Percentiles rank a stretch among this genome's conserved stretches.
Conservation (phyloP, 2,113 vertebrate genomes). For the Alosa alosa region DNA sequence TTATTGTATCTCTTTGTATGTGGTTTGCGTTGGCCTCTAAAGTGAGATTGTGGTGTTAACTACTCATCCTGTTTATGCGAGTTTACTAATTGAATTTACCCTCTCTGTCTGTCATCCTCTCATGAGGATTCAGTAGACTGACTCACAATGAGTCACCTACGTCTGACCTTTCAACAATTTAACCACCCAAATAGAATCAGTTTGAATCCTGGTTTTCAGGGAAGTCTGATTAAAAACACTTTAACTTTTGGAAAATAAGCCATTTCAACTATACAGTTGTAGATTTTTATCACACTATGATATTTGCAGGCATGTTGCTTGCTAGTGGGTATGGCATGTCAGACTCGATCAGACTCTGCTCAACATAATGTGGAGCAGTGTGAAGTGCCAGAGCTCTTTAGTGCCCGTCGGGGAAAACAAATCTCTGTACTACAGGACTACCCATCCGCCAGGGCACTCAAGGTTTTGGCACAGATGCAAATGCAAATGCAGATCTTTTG, state of each 20-base stretch:
- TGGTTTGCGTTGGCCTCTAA: neutral
- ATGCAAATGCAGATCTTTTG: too few species aligned
- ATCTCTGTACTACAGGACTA: too few species aligned
- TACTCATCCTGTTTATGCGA: neutral
- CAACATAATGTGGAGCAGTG: too few species aligned
- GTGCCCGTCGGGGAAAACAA: too few species aligned
- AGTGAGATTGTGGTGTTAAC: neutral
- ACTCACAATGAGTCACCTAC: neutral
- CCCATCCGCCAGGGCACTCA: too few species aligned
- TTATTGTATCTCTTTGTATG: neutral
- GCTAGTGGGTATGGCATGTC: too few species aligned
- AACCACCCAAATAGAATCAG: neutral
- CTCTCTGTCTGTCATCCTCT: neutral
- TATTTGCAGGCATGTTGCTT: neutral
- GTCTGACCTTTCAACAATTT: neutral
- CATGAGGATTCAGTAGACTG: neutral
- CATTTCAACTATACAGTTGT: neutral
- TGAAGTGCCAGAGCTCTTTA: neutral
- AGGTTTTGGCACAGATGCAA: too few species aligned
- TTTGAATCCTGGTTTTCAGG: constrained; percentile 1
- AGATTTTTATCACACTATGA: neutral
- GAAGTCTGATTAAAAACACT: neutral
- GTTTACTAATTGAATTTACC: neutral
- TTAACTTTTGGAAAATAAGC: too few species aligned
- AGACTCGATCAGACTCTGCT: too few species aligned